A percentile compares a stretch with the other conserved stretches of the same genome.
phyloP scores from a whole-genome alignment of 2,888 invertebrate genomes.

The Papilio elwesi region DNA sequence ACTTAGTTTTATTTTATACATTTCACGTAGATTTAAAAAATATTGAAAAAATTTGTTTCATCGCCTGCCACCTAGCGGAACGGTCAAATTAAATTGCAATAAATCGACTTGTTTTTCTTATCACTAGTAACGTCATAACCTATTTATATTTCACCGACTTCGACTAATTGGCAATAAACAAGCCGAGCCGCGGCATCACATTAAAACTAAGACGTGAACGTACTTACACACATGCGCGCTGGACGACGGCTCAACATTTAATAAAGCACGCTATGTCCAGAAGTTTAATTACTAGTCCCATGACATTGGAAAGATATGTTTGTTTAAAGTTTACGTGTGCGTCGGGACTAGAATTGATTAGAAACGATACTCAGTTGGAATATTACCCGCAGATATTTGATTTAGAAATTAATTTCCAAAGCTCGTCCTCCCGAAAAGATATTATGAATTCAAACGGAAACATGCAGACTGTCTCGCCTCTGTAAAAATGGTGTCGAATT shows the following conservation, averaged over 20 bases:
- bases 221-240: not conserved
- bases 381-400: not conserved
- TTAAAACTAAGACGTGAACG: conserved; percentile 25
- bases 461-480: too few relatives aligned
- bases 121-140: conserved; percentile 24
- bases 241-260: conserved; percentile 11
- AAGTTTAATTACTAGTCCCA: conserved; percentile 31
- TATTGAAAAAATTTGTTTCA: not conserved
- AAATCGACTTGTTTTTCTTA: conserved; percentile 34
- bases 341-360: not conserved
- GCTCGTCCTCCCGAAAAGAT: too few relatives aligned
- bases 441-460: too few relatives aligned
- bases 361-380: not conserved
- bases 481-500: too few relatives aligned
- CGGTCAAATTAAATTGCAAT: conserved; percentile 14
- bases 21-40: not conserved
- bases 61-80: not conserved
- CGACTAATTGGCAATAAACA: conserved; percentile 37
- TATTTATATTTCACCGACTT: conserved; percentile 34
- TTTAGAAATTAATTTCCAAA: not conserved
- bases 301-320: conserved; percentile 21
- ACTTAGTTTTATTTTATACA: not conserved
- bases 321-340: not conserved
- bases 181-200: conserved; percentile 20
- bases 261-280: conserved; percentile 13